Percentiles rank a stretch among this genome's conserved stretches.
Evolutionary conservation across 2,113 vertebrate genomes (phyloP).

Genomic region (Sphaerodactylus townsendi): DNA sequence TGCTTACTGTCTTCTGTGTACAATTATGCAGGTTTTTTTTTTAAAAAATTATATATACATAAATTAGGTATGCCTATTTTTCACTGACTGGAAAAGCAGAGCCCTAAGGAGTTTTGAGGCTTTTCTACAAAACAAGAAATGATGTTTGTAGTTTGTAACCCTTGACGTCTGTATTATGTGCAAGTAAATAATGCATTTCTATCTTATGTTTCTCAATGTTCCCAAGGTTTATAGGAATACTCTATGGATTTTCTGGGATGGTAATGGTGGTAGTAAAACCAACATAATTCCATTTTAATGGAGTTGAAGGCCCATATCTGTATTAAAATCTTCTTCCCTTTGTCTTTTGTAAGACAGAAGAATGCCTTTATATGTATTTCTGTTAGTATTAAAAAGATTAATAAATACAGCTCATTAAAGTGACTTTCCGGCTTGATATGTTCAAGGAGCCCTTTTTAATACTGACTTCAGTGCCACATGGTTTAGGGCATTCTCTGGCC

Average conservation of each 20-base stretch:
- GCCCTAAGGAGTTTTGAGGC: neutral
- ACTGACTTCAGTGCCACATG: neutral
- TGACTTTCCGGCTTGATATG: neutral
- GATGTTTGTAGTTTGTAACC: neutral
- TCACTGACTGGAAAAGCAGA: neutral
- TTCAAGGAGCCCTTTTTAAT: neutral
- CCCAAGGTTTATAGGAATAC: neutral
- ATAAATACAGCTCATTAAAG: neutral
- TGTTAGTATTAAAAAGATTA: neutral
- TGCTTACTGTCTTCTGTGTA: neutral
- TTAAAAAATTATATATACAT: neutral
- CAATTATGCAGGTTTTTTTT: neutral
- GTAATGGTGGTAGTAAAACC: neutral
- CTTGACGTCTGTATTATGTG: neutral
- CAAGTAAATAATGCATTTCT: neutral
- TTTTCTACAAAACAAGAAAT: constrained; percentile 4
- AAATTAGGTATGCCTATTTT: neutral
- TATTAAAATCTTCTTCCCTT: constrained; percentile 6
- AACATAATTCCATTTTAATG: neutral
- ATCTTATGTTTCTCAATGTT: neutral
- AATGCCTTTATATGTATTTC: neutral
- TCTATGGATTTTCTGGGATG: neutral
- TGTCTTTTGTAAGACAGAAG: constrained; percentile 9
- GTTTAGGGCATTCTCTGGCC: neutral
- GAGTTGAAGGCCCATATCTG: neutral